Evolutionary conservation across 2,888 invertebrate genomes (phyloP).

Genomic region (Rhogogaster chlorosoma): DNA sequence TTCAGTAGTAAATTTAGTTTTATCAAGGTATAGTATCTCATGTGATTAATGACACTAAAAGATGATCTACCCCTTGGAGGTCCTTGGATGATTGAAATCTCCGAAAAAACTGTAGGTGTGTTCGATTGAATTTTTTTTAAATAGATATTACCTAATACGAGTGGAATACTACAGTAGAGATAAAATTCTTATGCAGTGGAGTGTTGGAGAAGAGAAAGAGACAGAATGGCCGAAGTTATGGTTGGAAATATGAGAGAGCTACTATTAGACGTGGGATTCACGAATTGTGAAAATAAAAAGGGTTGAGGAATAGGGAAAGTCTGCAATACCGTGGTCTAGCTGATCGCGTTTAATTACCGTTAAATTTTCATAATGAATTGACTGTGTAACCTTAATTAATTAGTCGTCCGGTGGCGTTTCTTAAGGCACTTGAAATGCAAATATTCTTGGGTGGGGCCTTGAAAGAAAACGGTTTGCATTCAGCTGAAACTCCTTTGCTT

Average conservation of each 20-base stretch:
- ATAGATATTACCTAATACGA: not conserved
- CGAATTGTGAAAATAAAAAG: not conserved
- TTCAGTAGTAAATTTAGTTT: constrained; percentile 22
- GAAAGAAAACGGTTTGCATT: constrained; percentile 63
- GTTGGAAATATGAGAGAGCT: not conserved
- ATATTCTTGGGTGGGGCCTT: constrained; percentile 65
- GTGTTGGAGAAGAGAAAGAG: not conserved
- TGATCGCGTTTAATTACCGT: constrained; percentile 10
- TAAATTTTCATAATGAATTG: constrained; percentile 55
- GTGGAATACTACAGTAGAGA: not conserved
- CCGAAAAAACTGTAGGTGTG: constrained; percentile 1
- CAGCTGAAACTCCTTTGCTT: constrained; percentile 57
- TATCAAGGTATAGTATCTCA: not conserved
- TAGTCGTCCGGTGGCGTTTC: constrained; percentile 63
- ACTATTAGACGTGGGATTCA: not conserved
- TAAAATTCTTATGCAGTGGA: not conserved
- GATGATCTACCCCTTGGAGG: not conserved
- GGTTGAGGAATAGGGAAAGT: not conserved
- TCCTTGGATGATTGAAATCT: not conserved
- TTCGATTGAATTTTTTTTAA: not conserved
- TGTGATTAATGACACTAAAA: not conserved
- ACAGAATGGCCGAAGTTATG: not conserved
- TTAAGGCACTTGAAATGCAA: constrained; percentile 74
- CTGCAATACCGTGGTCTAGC: not conserved
- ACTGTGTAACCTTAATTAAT: constrained; percentile 64